Evolutionary conservation across 2,888 invertebrate genomes (phyloP).

Genomic region (Hoplodrina blanda): DNA sequence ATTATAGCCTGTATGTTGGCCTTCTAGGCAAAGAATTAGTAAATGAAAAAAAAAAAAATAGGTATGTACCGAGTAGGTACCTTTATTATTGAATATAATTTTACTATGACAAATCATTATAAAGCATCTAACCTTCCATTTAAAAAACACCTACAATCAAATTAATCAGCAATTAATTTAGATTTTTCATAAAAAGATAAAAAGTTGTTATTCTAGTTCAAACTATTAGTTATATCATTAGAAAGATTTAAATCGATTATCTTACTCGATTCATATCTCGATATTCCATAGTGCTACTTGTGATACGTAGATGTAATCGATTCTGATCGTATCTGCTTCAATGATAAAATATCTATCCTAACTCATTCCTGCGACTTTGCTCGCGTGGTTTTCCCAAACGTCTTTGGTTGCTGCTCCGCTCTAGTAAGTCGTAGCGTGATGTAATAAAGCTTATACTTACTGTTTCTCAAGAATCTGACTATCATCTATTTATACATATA

Average conservation of each 20-base stretch:
- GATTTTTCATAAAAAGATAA: constrained; percentile 14
- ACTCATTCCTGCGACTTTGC: no score
- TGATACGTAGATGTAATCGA: constrained; percentile 50
- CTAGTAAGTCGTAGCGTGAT: no score
- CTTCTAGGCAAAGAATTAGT: no score
- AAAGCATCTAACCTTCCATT: neutral
- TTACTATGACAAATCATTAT: neutral
- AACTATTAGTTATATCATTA: neutral
- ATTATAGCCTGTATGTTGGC: no score
- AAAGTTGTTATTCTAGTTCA: constrained; percentile 22
- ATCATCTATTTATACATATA: no score
- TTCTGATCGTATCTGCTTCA: constrained; percentile 39
- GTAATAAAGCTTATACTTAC: no score
- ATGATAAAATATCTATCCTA: constrained; percentile 18
- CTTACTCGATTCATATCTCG: constrained; percentile 22
- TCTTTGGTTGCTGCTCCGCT: no score
- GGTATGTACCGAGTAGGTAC: no score
- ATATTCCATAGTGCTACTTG: constrained; percentile 52
- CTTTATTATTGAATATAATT: no score
- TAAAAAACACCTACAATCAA: neutral
- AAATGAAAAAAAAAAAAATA: no score
- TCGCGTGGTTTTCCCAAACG: no score
- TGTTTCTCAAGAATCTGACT: no score
- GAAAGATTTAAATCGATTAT: constrained; percentile 30
- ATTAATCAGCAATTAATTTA: constrained; percentile 6